Evolutionary conservation across 2,888 invertebrate species (phyloP), one percentile per base, ranked within the genome.

Genomic region (Pollenia angustigena): DNA sequence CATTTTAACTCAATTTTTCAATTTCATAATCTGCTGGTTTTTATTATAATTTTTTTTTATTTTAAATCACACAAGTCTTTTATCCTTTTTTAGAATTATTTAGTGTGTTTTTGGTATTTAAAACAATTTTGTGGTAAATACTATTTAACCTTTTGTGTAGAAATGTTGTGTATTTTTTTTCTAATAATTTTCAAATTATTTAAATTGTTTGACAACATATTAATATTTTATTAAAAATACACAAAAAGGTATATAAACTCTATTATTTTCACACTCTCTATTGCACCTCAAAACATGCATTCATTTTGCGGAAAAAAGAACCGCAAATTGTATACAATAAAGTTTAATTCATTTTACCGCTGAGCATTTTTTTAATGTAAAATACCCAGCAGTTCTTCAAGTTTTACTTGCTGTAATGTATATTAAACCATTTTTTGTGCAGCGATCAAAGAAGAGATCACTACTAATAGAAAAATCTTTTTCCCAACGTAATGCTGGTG

Each of bases 41-140:
- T 18, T 32, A 11, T 46, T 46, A 72, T 58, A 46, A 46, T 56
- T 32, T 32, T 32, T 32, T 32, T 32, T 32, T 23, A 60, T 42
- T 52, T 75, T 40, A 50, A 75, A 75, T 62, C 42, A 42, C 50
- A 75, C 16, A 12, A 50, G 62, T 42, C 75, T 50, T 42, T 64
- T 52, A 75, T 14, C 12, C 14, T 44, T 44, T 32, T 23, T 52
- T 14, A 14, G n/a, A 58, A 72, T 16, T 58, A 56, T 46, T 78
- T 14, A 56, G 23, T 66, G 32, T 4, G 32, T 8, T 64, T 32
- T 12, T 42, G 23, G 46, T 62, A 6, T 32, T 32, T 32, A 16
- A 68, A 68, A 46, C 8, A 58, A 23, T 48, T 78, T 78, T 78
- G 78, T 58, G 78, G 56, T 66, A 18, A 78, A 56, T 46, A 68